Percentiles rank a stretch among this genome's conserved stretches.
These are phyloP conservation scores for Agonopterix alstromeriana DNA, from an alignment of 2,888 invertebrate genomes.

Conservation along the genomic window DNA sequence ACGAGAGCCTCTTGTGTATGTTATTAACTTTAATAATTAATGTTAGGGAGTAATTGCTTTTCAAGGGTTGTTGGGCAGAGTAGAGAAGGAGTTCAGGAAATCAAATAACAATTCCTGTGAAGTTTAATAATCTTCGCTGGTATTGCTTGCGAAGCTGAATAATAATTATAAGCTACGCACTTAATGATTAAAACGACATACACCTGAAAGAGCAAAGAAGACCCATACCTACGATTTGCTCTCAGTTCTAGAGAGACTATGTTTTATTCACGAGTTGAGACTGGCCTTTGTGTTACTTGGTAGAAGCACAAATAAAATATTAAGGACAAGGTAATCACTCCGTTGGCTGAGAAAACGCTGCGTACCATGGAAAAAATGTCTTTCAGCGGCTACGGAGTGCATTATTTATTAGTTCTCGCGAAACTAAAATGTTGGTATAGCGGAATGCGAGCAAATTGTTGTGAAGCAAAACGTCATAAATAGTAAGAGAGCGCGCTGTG, in stretches of 20 bases:
- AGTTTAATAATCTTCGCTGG: too few species aligned
- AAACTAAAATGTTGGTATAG: slow-evolving; percentile 21
- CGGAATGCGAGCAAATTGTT: slow-evolving; percentile 10
- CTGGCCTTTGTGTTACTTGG: slow-evolving; percentile 60
- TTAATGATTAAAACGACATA: too few species aligned
- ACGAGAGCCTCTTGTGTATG: too few species aligned
- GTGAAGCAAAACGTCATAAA: slow-evolving; percentile 10
- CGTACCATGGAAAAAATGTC: slow-evolving; percentile 43
- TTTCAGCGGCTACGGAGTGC: slow-evolving; percentile 33
- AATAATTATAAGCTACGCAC: too few species aligned
- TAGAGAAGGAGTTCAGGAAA: too few species aligned
- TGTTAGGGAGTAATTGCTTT: neutral
- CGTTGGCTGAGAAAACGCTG: slow-evolving; percentile 48
- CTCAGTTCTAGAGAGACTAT: slow-evolving; percentile 32
- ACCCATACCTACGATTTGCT: slow-evolving; percentile 33
- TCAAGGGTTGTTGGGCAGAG: too few species aligned
- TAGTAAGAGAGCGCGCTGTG: slow-evolving; percentile 8
- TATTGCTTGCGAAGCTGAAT: too few species aligned
- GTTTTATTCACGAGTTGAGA: slow-evolving; percentile 63
- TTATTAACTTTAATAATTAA: too few species aligned
- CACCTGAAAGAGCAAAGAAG: too few species aligned
- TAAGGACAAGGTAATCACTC: slow-evolving; percentile 61
- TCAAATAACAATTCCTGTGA: too few species aligned
- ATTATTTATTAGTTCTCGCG: slow-evolving; percentile 33
- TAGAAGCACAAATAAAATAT: slow-evolving; percentile 62